A percentile compares a stretch with the other conserved stretches of the same genome.
These are phyloP conservation scores for Diphyllodes magnificus DNA, from an alignment of 2,113 vertebrate genomes.

Conservation along the genomic window DNA sequence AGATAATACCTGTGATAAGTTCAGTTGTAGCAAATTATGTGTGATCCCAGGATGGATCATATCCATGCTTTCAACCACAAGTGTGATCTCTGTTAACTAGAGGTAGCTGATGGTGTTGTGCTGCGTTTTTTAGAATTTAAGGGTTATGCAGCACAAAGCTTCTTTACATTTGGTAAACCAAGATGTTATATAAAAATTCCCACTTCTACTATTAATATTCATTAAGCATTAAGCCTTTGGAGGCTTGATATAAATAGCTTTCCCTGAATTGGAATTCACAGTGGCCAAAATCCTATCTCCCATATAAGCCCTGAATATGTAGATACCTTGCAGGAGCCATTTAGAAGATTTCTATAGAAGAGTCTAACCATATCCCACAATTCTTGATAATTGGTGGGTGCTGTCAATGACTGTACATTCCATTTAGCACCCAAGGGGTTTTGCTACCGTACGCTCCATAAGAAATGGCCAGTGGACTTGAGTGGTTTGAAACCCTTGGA, in stretches of 20 bases:
- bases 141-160: neutral
- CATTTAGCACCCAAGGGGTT: neutral
- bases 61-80: neutral
- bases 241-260: conserved; percentile 6
- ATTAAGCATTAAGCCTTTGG: neutral
- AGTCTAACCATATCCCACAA: neutral
- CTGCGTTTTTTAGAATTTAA: neutral
- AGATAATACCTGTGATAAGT: neutral
- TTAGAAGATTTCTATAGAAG: neutral
- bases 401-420: neutral
- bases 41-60: neutral
- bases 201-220: conserved; percentile 9
- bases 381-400: neutral
- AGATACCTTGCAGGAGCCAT: neutral
- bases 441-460: neutral
- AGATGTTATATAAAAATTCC: neutral
- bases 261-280: neutral
- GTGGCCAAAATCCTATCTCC: neutral
- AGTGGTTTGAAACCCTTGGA: neutral
- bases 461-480: neutral
- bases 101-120: neutral
- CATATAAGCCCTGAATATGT: neutral
- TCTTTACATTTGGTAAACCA: neutral
- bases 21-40: neutral
- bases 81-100: neutral